These are phyloP conservation scores for Girardinus metallicus DNA, from an alignment of 2,797 vertebrate genomes.

Conservation along the genomic window DNA sequence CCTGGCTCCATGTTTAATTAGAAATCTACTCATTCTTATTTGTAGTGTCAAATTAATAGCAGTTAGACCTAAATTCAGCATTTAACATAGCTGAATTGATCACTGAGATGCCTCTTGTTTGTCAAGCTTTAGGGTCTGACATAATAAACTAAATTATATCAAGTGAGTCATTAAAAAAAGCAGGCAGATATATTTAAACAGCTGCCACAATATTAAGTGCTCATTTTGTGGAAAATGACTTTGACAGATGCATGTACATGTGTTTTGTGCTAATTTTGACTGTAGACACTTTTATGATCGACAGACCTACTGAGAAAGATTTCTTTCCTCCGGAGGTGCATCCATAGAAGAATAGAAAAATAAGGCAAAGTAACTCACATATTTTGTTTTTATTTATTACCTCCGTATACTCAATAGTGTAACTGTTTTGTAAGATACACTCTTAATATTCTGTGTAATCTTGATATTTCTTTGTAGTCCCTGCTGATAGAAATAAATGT, in stretches of 20 bases:
- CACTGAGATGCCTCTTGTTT: not conserved
- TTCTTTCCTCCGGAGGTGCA: conserved; percentile 44
- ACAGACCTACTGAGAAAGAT: conserved; percentile 44
- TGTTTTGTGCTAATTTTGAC: conserved; percentile 56
- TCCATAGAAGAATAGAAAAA: not conserved
- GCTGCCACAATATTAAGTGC: conserved; percentile 53
- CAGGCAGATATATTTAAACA: conserved; percentile 54
- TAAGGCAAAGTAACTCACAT: not conserved
- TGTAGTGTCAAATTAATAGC: not conserved
- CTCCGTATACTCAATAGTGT: not conserved
- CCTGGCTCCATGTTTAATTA: not conserved
- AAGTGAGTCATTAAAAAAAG: conserved; percentile 57
- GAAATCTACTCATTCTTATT: not conserved
- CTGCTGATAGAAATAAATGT: not conserved
- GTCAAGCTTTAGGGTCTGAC: conserved; percentile 26
- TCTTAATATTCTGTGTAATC: not conserved
- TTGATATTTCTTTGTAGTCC: not conserved
- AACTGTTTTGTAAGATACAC: not conserved
- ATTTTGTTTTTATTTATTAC: conserved; percentile 33
- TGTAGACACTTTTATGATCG: conserved; percentile 51
- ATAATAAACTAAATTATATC: conserved; percentile 38
- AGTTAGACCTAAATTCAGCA: no score
- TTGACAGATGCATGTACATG: conserved; percentile 37
- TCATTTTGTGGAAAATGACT: conserved; percentile 40
- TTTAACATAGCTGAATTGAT: not conserved